A percentile compares a stretch with the other conserved stretches of the same genome.
Evolutionary conservation across 2,113 vertebrate genomes (phyloP).

Genomic region (Bufo gargarizans): DNA sequence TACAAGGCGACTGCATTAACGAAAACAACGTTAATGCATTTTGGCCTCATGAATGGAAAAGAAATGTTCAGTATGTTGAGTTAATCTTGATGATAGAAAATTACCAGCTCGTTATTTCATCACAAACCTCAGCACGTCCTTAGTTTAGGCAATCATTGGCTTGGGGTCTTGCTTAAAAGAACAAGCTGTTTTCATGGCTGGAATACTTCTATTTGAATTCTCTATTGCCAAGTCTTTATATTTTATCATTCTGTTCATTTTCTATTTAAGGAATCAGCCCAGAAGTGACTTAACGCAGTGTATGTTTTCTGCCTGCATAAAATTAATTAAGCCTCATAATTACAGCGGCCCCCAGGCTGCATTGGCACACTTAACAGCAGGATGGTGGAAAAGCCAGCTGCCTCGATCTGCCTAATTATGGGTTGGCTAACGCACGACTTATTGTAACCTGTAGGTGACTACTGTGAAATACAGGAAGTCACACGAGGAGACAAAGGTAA

Average conservation of each 20-base stretch:
- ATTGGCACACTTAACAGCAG: constrained; percentile 22
- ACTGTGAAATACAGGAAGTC: constrained; percentile 24
- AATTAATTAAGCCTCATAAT: constrained; percentile 52
- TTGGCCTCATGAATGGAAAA: neutral
- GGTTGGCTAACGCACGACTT: constrained; percentile 37
- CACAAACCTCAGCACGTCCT: constrained; percentile 12
- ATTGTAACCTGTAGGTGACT: constrained; percentile 43
- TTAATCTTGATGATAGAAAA: constrained; percentile 10
- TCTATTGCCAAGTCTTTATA: constrained; percentile 1
- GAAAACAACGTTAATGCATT: neutral
- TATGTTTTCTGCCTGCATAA: constrained; percentile 39
- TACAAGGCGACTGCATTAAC: neutral
- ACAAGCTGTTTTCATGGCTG: constrained; percentile 26
- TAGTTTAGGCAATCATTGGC: neutral
- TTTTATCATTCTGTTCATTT: constrained; percentile 30
- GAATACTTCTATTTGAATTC: neutral
- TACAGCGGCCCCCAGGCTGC: constrained; percentile 38
- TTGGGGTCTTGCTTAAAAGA: neutral
- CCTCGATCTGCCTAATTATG: constrained; percentile 47
- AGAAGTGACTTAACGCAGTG: constrained; percentile 19
- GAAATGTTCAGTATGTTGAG: neutral
- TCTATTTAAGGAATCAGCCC: constrained; percentile 43
- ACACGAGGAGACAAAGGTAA: neutral
- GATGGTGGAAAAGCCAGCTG: constrained; percentile 33
- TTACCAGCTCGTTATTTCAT: neutral